Evolutionary conservation across 64 coral and sea anemone genomes (phyloP).

Genomic region (Platygyra sinensis): DNA sequence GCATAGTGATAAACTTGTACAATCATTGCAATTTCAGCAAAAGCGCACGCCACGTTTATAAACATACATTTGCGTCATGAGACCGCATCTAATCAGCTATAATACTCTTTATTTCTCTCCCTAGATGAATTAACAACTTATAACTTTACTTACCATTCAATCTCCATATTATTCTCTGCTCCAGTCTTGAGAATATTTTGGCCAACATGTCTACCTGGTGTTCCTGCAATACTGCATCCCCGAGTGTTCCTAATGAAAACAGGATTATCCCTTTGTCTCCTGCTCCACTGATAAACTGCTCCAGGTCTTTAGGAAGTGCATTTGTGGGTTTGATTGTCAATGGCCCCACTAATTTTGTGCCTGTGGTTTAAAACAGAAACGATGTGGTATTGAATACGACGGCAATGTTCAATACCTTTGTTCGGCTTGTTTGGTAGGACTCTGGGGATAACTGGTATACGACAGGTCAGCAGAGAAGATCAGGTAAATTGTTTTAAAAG

Average conservation of each 20-base stretch:
- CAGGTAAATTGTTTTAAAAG: too few relatives aligned
- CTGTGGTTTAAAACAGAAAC: not conserved
- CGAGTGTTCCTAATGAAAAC: conserved; percentile 2
- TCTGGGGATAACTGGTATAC: not conserved
- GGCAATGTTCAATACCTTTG: not conserved
- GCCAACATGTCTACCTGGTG: not conserved
- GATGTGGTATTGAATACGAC: not conserved
- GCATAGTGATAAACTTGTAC: too few relatives aligned
- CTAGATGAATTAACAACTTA: too few relatives aligned
- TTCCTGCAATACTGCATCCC: not conserved
- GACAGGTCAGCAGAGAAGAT: too few relatives aligned
- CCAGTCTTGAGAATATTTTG: not conserved
- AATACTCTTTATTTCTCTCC: too few relatives aligned
- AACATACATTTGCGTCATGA: too few relatives aligned
- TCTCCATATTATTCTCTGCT: conserved; percentile 3
- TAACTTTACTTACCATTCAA: too few relatives aligned
- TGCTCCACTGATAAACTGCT: not conserved
- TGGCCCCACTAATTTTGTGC: not conserved
- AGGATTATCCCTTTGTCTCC: conserved; percentile 3
- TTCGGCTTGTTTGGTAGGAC: not conserved
- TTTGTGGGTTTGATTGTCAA: not conserved
- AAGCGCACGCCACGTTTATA: too few relatives aligned
- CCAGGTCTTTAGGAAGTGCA: not conserved
- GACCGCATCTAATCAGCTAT: too few relatives aligned
- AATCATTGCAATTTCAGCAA: too few relatives aligned